Evolutionary conservation across 1,140 invertebrate species (phyloP).

Genomic region (Aculops lycopersici): DNA sequence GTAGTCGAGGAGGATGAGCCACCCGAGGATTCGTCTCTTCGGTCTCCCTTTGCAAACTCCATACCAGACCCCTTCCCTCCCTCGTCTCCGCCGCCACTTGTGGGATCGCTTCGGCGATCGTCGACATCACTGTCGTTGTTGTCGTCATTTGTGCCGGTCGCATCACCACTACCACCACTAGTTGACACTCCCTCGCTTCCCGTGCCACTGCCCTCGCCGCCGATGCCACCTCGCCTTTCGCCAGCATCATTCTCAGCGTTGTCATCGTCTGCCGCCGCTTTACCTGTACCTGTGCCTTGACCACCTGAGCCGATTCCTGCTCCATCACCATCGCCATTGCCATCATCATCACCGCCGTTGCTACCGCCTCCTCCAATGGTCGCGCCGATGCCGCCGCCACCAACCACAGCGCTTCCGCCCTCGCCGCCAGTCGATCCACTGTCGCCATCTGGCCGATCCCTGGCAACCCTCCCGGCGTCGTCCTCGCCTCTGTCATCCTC

Average conservation of each 20-base stretch:
- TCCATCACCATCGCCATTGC: neutral
- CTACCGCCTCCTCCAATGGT: neutral
- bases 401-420: neutral
- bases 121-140: neutral
- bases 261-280: neutral
- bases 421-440: neutral
- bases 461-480: neutral
- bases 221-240: too few relatives aligned
- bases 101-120: too few relatives aligned
- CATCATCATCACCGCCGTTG: neutral
- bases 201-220: too few relatives aligned
- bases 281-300: neutral
- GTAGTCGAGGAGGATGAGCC: neutral
- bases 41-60: too few relatives aligned
- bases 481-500: neutral
- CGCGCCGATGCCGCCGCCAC: neutral
- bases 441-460: neutral
- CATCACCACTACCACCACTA: too few relatives aligned
- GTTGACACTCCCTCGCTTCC: too few relatives aligned
- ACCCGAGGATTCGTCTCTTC: neutral
- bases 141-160: too few relatives aligned
- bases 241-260: neutral
- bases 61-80: too few relatives aligned
- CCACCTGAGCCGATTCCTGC: neutral
- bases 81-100: too few relatives aligned